phyloP scores from a whole-genome alignment of 2,888 invertebrate species.

The Anthoptus insignis region DNA sequence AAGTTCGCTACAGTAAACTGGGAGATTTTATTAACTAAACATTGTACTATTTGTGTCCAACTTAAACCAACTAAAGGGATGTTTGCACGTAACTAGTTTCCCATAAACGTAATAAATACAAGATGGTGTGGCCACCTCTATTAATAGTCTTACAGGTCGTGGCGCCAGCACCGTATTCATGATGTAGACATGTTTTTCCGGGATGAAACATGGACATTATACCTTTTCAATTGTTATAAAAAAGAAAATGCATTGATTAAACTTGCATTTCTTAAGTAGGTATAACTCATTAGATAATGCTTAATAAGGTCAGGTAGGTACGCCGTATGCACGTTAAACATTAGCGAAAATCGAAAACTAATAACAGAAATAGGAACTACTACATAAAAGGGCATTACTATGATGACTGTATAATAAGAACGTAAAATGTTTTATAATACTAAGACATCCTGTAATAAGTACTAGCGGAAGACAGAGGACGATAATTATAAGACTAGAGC shows the following conservation, averaged over 20 bases:
- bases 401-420: too few relatives aligned
- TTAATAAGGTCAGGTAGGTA: too few relatives aligned
- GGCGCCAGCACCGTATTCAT: slow-evolving; percentile 26
- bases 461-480: slow-evolving; percentile 28
- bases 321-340: too few relatives aligned
- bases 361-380: too few relatives aligned
- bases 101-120: slow-evolving; percentile 21
- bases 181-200: slow-evolving; percentile 33
- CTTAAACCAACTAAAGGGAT: slow-evolving; percentile 19
- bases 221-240: slow-evolving; percentile 13
- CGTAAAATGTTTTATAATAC: slow-evolving; percentile 11
- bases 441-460: slow-evolving; percentile 17
- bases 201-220: slow-evolving; percentile 11
- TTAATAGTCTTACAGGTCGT: slow-evolving; percentile 19
- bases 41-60: neutral
- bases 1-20: neutral
- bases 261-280: neutral
- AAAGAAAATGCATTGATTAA: slow-evolving; percentile 6
- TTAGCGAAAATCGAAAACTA: too few relatives aligned
- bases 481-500: slow-evolving; percentile 37
- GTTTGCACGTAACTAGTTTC: slow-evolving; percentile 27
- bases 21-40: neutral
- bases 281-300: too few relatives aligned
- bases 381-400: too few relatives aligned
- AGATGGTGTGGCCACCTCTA: slow-evolving; percentile 16